These are phyloP conservation scores for Sebastes dallii DNA, from an alignment of 2,797 vertebrate genomes.

Conservation along the genomic window DNA sequence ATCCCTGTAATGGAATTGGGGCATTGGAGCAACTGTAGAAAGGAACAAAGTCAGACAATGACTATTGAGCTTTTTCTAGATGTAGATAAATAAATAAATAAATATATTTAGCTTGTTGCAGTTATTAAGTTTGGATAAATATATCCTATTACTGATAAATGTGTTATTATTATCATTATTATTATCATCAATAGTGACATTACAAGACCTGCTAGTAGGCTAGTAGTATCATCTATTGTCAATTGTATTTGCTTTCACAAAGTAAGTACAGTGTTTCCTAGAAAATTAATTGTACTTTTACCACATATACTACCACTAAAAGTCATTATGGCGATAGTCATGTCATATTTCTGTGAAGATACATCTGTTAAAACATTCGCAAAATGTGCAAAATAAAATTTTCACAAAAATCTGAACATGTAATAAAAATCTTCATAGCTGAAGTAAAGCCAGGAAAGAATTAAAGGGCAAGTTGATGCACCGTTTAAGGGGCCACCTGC, in stretches of 20 bases:
- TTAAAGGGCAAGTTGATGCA: neutral
- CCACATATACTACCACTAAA: neutral
- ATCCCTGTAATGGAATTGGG: slow-evolving; percentile 48
- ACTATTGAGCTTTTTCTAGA: neutral
- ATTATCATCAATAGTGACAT: neutral
- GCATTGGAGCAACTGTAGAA: neutral
- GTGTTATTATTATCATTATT: neutral
- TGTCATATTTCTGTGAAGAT: neutral
- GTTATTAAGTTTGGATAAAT: neutral
- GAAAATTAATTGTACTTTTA: neutral
- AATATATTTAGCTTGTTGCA: neutral
- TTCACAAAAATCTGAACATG: neutral
- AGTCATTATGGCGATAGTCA: neutral
- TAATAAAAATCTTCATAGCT: neutral
- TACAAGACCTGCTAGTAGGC: too few relatives aligned
- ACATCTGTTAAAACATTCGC: neutral
- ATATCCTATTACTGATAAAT: neutral
- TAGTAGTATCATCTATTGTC: neutral
- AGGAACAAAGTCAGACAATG: neutral
- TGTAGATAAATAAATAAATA: neutral
- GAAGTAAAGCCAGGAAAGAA: neutral
- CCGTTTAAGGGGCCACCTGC: neutral
- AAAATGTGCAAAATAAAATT: neutral
- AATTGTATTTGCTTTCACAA: neutral
- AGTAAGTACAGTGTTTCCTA: neutral